Percentiles rank a stretch among this genome's conserved stretches.
Conservation (phyloP, 2,888 invertebrate genomes). For the Mesorhabditis sp. region DNA sequence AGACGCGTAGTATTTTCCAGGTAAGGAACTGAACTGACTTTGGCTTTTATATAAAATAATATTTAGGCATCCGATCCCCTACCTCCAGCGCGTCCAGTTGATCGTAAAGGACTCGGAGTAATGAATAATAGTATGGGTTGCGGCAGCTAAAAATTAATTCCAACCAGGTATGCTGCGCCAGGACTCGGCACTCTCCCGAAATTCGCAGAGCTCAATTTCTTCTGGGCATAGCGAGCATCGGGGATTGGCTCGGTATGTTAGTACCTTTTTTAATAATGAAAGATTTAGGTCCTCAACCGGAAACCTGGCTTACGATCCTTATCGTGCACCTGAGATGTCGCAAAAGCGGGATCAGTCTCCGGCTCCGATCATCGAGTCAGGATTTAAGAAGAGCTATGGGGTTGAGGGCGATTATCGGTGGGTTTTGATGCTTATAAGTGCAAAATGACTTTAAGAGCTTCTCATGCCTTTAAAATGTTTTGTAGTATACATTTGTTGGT, state of each 20-base stretch:
- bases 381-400: slow-evolving; percentile 1
- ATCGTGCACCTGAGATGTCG: background rate
- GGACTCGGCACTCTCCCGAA: background rate
- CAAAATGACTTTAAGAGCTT: background rate
- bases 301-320: background rate
- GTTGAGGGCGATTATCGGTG: background rate
- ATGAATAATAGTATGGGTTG: background rate
- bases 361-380: background rate
- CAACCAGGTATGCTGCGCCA: background rate
- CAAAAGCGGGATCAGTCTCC: background rate
- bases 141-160: background rate
- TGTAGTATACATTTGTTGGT: background rate
- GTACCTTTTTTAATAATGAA: background rate
- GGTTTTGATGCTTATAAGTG: background rate
- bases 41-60: background rate
- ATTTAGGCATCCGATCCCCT: background rate
- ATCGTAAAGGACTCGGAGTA: background rate
- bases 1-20: slow-evolving; percentile 4
- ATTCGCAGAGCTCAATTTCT: background rate
- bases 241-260: background rate
- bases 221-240: background rate
- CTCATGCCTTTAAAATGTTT: background rate
- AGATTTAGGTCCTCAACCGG: background rate
- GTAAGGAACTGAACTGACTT: background rate
- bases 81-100: background rate